phyloP scores from a whole-genome alignment of 2,797 vertebrate genomes.

The Gymnodraco acuticeps region DNA sequence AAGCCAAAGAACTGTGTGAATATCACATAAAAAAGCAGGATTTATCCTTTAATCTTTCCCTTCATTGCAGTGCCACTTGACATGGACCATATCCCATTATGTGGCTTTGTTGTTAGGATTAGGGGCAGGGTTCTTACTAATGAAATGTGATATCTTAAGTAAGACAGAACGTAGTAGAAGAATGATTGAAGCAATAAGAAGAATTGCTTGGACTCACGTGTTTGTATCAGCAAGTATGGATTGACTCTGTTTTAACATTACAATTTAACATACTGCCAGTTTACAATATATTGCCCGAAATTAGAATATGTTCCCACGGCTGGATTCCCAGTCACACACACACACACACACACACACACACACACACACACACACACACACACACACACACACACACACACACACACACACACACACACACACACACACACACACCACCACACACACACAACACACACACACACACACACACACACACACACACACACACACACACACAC shows the following conservation, averaged over 20 bases:
- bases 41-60: conserved; percentile 62
- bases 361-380: no score
- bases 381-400: no score
- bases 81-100: conserved; percentile 42
- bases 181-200: conserved; percentile 14
- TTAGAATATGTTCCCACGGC: conserved; percentile 29
- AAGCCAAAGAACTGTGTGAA: conserved; percentile 42
- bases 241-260: conserved; percentile 6
- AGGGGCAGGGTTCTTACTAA: conserved; percentile 40
- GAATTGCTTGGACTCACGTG: conserved; percentile 5
- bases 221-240: conserved; percentile 28
- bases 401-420: no score
- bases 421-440: not conserved
- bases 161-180: conserved; percentile 6
- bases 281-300: conserved; percentile 19
- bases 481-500: no score
- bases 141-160: conserved; percentile 51
- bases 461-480: no score
- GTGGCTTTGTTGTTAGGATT: conserved; percentile 59
- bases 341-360: no score
- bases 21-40: conserved; percentile 45
- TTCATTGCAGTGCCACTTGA: conserved; percentile 50
- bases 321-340: conserved; percentile 30
- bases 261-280: conserved; percentile 26
- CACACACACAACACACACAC: not conserved